Percentiles rank a stretch among this genome's conserved stretches.
phyloP scores from a whole-genome alignment of 1,140 invertebrate species.

The Leptoteleia sp. region DNA sequence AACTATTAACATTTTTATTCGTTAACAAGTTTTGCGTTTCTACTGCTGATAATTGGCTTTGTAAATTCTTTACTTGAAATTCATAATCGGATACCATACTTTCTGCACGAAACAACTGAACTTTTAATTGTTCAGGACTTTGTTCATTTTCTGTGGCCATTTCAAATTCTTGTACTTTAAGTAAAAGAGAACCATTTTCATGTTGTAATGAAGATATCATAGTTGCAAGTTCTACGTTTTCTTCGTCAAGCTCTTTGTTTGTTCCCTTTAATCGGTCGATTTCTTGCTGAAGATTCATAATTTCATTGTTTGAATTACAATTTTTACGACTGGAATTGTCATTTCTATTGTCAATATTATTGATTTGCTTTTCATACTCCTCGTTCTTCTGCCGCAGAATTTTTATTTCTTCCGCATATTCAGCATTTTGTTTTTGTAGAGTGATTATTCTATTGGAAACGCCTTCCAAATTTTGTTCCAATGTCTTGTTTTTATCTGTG shows the following conservation, averaged over 20 bases:
- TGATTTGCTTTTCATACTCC: conserved; percentile 64
- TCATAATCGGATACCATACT: not conserved
- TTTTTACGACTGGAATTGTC: conserved; percentile 5
- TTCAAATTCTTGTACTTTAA: conserved; percentile 42
- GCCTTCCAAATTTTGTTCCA: no score
- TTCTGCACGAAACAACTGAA: conserved; percentile 5
- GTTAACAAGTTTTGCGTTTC: conserved; percentile 7
- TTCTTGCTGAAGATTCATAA: conserved; percentile 42
- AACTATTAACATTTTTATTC: conserved; percentile 39
- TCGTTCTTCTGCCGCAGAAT: conserved; percentile 53
- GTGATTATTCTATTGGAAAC: no score
- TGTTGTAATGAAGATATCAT: conserved; percentile 59
- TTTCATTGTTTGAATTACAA: conserved; percentile 45
- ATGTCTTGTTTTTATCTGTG: no score
- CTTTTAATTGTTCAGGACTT: conserved; percentile 5
- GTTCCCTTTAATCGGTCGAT: conserved; percentile 39
- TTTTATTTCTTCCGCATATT: conserved; percentile 66
- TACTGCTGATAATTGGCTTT: conserved; percentile 29
- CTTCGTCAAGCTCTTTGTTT: conserved; percentile 69
- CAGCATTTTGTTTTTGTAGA: conserved; percentile 66
- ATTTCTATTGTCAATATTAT: conserved; percentile 27
- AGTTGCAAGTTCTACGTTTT: conserved; percentile 69
- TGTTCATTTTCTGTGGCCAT: conserved; percentile 19
- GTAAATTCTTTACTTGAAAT: conserved; percentile 7
- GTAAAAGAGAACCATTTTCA: conserved; percentile 33